Evolutionary conservation across 2,797 vertebrate species (phyloP), one percentile per base, ranked within the genome.

Genomic region (Sebastolobus altivelis): DNA sequence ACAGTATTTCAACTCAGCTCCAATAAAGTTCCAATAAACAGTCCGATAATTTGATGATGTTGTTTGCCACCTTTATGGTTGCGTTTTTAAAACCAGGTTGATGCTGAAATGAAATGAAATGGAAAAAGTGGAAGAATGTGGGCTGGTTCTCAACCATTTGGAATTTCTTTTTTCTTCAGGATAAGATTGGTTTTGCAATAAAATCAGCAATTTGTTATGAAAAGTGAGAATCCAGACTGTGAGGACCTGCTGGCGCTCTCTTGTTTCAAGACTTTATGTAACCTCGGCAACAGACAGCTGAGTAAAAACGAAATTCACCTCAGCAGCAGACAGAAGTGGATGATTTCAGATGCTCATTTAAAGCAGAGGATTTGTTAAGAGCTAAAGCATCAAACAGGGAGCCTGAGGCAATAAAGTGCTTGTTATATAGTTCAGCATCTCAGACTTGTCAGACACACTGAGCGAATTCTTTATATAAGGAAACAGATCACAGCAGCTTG

Each of bases 161-260:
- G 59, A 70, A 65, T 80, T 79, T 77, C 8, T 25, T 46, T 76
- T 81, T 74, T 52, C 55, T 63, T 33, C 4, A 12, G 25, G 29
- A 20, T 43, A 27, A 69, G 54, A 84, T 82, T 65, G 27, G 5
- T 59, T 81, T 71, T 59, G 40, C 65, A 77, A 77, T 69, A 54
- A 87, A 77, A 75, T 63, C n/a, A 58, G 29, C 22, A 18, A 20
- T 49, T 80, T 49, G 12, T 70, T 66, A 12, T 71, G 40, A 80
- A 75, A 72, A 71, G 43, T 40, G 40, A 62, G 70, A 85, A 67
- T 81, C 63, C 79, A 88, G 84, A 79, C 60, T 77, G 14, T 14
- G 43, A 62, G 49, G 16, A 46, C 31, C 43, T 55, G 65, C 59
- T 61, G 43, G 56, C 46, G 13, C 16, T 43, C 37, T 78, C 61